Conservation (phyloP, 2,797 vertebrate genomes). For the Manis javanica region DNA sequence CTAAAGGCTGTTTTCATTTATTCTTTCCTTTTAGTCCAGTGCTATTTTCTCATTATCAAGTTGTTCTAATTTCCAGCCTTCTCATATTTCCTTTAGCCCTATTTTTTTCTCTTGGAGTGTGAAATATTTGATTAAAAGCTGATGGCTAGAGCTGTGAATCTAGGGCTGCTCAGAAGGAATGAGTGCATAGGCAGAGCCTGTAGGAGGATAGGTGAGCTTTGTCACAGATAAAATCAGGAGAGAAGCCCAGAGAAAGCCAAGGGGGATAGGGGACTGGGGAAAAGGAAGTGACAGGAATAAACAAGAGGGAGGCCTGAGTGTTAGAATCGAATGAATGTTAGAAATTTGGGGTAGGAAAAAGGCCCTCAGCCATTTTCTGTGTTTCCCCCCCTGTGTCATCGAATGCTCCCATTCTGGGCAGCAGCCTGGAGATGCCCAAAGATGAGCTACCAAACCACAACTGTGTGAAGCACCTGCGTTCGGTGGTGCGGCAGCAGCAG, state of each 20-base stretch:
- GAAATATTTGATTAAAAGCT: conserved; percentile 40
- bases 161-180: conserved; percentile 19
- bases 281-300: not conserved
- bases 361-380: not conserved
- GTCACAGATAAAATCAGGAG: not conserved
- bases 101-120: conserved; percentile 11
- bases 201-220: not conserved
- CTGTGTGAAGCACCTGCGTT: conserved; percentile 96
- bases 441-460: conserved; percentile 97
- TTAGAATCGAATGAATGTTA: not conserved
- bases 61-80: conserved; percentile 30
- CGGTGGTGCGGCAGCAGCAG: conserved; percentile 96
- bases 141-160: not conserved
- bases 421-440: conserved; percentile 98
- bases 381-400: not conserved
- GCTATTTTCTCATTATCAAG: not conserved
- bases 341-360: not conserved
- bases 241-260: not conserved
- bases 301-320: not conserved
- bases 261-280: not conserved
- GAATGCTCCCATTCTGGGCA: not conserved
- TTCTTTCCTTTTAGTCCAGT: not conserved
- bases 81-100: conserved; percentile 25
- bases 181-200: not conserved
- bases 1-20: not conserved